Conservation (phyloP, 2,113 vertebrate species). For the Anoura caudifer region DNA sequence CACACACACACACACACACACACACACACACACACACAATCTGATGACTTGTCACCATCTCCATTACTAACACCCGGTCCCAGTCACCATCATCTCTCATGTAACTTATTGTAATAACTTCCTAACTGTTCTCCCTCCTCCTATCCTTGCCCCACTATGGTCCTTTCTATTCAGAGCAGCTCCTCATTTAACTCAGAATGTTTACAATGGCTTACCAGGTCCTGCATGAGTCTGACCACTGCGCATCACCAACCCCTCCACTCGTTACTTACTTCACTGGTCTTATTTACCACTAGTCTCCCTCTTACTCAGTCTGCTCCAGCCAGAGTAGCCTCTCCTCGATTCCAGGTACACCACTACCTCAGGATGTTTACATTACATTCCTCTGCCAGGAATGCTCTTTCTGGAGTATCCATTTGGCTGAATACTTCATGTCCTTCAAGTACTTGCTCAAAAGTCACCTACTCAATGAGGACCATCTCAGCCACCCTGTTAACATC, state of each 20-base stretch:
- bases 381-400: neutral
- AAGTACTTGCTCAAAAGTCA: neutral
- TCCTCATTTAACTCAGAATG: neutral
- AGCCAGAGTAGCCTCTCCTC: neutral
- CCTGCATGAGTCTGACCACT: neutral
- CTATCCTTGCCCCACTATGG: neutral
- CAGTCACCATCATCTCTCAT: neutral
- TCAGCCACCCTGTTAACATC: neutral
- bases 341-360: neutral
- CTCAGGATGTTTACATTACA: neutral
- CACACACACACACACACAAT: neutral
- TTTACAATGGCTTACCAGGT: neutral
- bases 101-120: neutral
- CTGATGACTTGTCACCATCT: neutral
- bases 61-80: neutral
- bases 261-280: neutral
- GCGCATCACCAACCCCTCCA: neutral
- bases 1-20: neutral
- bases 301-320: neutral
- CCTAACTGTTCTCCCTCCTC: neutral
- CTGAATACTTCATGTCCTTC: neutral
- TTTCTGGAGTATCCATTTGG: neutral
- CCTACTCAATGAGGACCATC: neutral
- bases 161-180: neutral
- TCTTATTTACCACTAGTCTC: neutral